A percentile compares a stretch with the other conserved stretches of the same genome.
These are phyloP conservation scores for Dermochelys coriacea DNA, from an alignment of 2,797 vertebrate species.

Conservation along the genomic window DNA sequence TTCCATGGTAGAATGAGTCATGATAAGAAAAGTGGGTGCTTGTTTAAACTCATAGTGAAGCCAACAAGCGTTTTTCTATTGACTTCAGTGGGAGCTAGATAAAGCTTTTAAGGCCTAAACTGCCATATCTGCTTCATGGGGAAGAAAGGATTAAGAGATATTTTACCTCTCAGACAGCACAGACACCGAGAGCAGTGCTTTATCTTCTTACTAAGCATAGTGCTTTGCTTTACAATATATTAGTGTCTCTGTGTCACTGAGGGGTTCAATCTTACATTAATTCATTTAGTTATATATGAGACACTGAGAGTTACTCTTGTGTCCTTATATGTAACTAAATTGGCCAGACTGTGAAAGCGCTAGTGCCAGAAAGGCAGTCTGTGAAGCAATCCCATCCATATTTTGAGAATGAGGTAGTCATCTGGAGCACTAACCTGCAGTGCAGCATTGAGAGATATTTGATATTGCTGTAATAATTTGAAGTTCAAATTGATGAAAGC, in stretches of 20 bases:
- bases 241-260: not conserved
- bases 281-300: not conserved
- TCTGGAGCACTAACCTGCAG: not conserved
- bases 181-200: not conserved
- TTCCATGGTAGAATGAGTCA: not conserved
- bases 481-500: constrained; percentile 35
- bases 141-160: not conserved
- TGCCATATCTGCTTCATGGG: not conserved
- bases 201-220: not conserved
- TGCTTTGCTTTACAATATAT: not conserved
- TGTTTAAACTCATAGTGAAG: not conserved
- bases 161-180: not conserved
- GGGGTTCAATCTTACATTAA: not conserved
- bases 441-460: not conserved
- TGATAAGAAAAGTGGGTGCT: constrained; percentile 1
- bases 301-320: not conserved
- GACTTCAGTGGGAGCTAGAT: not conserved
- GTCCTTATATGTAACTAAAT: not conserved
- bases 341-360: not conserved
- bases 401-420: constrained; percentile 31
- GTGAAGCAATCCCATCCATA: constrained; percentile 14
- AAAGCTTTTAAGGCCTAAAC: not conserved
- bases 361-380: constrained; percentile 1
- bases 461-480: constrained; percentile 27
- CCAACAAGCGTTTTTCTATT: not conserved